Evolutionary conservation across 2,113 vertebrate species (phyloP).

Genomic region (Puntigrus tetrazona): DNA sequence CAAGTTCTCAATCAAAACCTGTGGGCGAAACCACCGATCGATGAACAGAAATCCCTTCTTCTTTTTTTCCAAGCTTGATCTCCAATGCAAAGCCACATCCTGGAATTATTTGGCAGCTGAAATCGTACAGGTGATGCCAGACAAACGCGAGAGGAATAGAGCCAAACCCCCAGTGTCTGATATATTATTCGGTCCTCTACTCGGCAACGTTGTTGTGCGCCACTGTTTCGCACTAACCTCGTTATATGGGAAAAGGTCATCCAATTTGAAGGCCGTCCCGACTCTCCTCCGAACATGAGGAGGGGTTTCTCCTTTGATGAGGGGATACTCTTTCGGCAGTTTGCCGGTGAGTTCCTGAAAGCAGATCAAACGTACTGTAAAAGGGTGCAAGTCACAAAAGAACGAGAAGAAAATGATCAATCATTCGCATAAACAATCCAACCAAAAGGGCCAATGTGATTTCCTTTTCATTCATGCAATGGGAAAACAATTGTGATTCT

Average conservation of each 20-base stretch:
- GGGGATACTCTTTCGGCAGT: conserved; percentile 92
- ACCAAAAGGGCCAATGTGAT: neutral
- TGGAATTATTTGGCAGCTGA: neutral
- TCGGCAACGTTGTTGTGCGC: neutral
- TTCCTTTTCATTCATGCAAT: neutral
- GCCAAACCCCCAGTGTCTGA: neutral
- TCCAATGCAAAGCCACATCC: neutral
- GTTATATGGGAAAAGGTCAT: conserved; percentile 87
- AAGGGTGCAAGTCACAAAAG: neutral
- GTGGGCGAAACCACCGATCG: neutral
- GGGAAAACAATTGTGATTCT: neutral
- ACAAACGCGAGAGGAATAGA: neutral
- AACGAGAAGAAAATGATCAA: neutral
- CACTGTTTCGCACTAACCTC: conserved; percentile 76
- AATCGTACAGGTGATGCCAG: neutral
- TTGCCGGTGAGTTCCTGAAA: conserved; percentile 90
- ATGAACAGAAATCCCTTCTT: neutral
- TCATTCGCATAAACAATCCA: neutral
- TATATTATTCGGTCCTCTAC: neutral
- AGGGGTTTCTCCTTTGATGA: conserved; percentile 84
- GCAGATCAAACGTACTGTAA: conserved; percentile 25
- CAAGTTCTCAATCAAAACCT: neutral
- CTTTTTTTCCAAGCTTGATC: neutral
- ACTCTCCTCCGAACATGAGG: conserved; percentile 88
- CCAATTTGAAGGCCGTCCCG: conserved; percentile 89